phyloP scores from a whole-genome alignment of 2,113 vertebrate species.

The Dermatemys mawii region DNA sequence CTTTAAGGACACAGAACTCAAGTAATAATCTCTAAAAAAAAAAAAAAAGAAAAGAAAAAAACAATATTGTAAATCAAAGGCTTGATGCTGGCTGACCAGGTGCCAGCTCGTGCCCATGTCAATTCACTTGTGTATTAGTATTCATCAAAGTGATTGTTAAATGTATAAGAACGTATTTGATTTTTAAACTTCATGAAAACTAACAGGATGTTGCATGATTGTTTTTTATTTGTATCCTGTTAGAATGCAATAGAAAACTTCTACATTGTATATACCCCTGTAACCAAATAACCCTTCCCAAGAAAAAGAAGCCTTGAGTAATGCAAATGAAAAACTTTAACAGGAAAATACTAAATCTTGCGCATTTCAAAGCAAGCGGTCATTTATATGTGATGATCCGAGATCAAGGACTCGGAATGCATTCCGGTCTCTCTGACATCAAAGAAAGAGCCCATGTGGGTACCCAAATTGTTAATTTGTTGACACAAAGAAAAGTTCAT shows the following conservation, averaged over 20 bases:
- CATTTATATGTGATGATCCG: neutral
- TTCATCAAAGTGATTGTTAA: neutral
- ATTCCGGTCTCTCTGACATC: neutral
- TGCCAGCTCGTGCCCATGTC: neutral
- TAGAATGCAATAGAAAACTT: neutral
- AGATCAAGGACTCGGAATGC: neutral
- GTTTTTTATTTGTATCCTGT: neutral
- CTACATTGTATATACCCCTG: neutral
- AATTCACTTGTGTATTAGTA: neutral
- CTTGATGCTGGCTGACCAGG: neutral
- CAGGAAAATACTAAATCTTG: neutral
- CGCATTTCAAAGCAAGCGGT: neutral
- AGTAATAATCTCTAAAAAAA: constrained; percentile 23
- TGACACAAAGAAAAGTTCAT: neutral
- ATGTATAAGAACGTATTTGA: neutral
- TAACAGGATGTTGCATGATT: neutral
- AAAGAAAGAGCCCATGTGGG: neutral
- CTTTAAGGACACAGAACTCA: constrained; percentile 32
- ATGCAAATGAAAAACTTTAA: neutral
- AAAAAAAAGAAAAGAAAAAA: neutral
- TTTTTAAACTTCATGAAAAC: neutral
- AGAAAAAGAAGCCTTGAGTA: neutral
- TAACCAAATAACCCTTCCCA: neutral
- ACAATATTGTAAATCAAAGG: constrained; percentile 32
- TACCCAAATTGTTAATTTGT: neutral